Conservation (phyloP, 2,113 vertebrate species). For the Hassar affinis region DNA sequence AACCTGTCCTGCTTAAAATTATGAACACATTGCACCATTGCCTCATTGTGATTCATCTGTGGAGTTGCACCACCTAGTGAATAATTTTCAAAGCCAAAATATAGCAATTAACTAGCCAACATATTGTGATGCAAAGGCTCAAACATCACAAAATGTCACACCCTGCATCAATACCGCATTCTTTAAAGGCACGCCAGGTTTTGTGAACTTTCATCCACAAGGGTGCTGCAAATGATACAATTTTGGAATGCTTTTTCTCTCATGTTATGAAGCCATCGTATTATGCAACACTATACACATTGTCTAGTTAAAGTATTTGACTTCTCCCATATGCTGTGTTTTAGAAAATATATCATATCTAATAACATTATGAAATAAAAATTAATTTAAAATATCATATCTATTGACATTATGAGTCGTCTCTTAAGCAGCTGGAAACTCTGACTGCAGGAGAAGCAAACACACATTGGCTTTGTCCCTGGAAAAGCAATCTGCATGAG, state of each 20-base stretch:
- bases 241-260: too few relatives aligned
- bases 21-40: too few relatives aligned
- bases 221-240: too few relatives aligned
- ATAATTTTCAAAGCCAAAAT: too few relatives aligned
- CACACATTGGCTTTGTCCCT: background rate
- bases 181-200: background rate
- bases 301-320: background rate
- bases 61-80: too few relatives aligned
- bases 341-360: background rate
- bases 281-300: background rate
- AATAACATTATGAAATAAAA: background rate
- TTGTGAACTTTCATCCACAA: background rate
- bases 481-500: background rate
- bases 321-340: background rate
- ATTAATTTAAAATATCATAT: background rate
- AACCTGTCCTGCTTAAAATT: too few relatives aligned
- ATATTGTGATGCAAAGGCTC: too few relatives aligned
- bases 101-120: too few relatives aligned
- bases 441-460: background rate
- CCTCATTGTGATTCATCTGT: too few relatives aligned
- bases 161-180: too few relatives aligned
- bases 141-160: too few relatives aligned
- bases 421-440: background rate
- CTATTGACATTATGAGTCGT: background rate
- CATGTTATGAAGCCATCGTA: too few relatives aligned